Evolutionary conservation across 2,888 invertebrate genomes (phyloP).

Genomic region (Actias luna): DNA sequence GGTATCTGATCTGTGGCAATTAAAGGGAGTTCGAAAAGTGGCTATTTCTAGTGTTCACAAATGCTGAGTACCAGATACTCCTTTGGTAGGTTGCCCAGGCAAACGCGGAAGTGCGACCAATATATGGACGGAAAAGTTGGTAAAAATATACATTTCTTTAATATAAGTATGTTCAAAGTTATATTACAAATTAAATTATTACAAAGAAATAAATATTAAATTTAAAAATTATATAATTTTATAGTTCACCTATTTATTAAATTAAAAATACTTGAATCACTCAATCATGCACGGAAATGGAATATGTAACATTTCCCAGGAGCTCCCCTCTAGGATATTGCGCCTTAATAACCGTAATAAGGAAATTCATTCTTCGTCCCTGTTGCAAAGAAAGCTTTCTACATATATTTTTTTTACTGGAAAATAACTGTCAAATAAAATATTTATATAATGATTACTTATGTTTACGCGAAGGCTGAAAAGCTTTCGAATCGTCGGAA

Average conservation of each 20-base stretch:
- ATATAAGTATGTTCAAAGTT: not conserved
- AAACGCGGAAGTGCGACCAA: too few species aligned
- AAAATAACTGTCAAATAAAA: not conserved
- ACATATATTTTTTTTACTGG: slow-evolving; percentile 4
- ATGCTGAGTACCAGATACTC: too few species aligned
- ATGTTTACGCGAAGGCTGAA: too few species aligned
- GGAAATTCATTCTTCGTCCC: slow-evolving; percentile 30
- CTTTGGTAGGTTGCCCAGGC: too few species aligned
- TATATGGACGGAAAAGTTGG: too few species aligned
- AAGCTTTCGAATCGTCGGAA: too few species aligned
- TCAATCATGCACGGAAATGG: slow-evolving; percentile 13
- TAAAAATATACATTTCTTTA: too few species aligned
- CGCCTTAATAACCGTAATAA: slow-evolving; percentile 29
- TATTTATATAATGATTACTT: too few species aligned
- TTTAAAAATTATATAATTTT: not conserved
- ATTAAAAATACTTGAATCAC: slow-evolving; percentile 11
- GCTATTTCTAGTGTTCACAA: too few species aligned
- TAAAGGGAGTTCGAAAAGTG: too few species aligned
- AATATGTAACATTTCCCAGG: slow-evolving; percentile 14
- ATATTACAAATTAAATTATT: not conserved
- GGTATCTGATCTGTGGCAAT: too few species aligned
- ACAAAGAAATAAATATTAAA: too few species aligned
- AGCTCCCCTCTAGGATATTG: slow-evolving; percentile 17
- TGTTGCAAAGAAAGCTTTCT: slow-evolving; percentile 8
- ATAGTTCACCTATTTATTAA: slow-evolving; percentile 9